Evolutionary conservation across 2,797 vertebrate species (phyloP).

Genomic region (Microctenopoma steveboyesi): DNA sequence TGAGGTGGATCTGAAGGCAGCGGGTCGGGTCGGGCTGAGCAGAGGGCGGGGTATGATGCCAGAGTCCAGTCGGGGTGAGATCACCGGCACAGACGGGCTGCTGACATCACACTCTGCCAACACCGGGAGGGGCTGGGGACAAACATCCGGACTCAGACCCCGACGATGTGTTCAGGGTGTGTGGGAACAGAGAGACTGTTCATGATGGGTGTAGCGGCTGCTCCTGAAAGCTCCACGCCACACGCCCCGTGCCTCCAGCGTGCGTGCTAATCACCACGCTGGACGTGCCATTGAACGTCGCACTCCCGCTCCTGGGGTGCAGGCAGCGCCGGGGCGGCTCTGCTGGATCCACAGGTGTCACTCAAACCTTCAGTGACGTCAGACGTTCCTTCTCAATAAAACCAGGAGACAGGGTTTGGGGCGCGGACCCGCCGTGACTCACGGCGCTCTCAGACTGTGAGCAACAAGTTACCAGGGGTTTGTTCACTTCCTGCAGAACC

Average conservation of each 20-base stretch:
- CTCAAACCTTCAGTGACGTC: too few relatives aligned
- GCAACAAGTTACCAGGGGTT: neutral
- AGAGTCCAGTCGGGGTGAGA: constrained; percentile 64
- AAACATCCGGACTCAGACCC: constrained; percentile 51
- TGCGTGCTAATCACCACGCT: too few relatives aligned
- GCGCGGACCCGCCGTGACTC: neutral
- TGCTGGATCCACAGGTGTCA: too few relatives aligned
- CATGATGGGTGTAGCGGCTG: too few relatives aligned
- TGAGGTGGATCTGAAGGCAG: constrained; percentile 21
- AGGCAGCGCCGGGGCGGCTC: too few relatives aligned
- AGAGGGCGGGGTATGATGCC: constrained; percentile 56
- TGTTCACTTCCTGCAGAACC: neutral
- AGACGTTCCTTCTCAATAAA: too few relatives aligned
- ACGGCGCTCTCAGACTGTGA: neutral
- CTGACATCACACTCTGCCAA: constrained; percentile 67
- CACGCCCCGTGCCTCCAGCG: too few relatives aligned
- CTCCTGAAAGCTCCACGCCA: too few relatives aligned
- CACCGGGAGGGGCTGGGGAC: neutral
- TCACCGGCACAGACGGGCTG: constrained; percentile 66
- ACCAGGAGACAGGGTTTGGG: too few relatives aligned
- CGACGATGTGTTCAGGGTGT: constrained; percentile 13
- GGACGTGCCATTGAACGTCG: too few relatives aligned
- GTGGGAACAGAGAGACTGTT: constrained; percentile 8
- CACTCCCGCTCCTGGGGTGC: too few relatives aligned
- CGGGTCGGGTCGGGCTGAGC: constrained; percentile 38